phyloP scores from a whole-genome alignment of 2,113 vertebrate genomes.

The Suricata suricatta region DNA sequence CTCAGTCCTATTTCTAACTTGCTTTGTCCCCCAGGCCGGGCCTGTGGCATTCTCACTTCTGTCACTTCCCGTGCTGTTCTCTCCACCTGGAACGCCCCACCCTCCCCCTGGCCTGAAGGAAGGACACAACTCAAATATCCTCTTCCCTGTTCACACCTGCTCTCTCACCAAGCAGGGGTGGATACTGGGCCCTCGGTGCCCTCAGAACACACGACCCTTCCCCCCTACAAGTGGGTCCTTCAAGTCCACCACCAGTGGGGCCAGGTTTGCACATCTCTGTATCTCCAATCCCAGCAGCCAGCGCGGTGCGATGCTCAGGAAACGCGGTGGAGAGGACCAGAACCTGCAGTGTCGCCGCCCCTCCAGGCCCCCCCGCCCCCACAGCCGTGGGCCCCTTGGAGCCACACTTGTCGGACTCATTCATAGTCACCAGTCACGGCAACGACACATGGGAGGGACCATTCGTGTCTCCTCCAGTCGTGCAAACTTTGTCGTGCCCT shows the following conservation, averaged over 20 bases:
- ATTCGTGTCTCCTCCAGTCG: neutral
- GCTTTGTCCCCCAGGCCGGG: neutral
- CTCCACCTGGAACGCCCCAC: neutral
- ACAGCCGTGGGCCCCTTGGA: neutral
- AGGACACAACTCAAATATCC: neutral
- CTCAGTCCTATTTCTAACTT: neutral
- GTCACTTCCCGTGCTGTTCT: neutral
- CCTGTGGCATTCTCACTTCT: neutral
- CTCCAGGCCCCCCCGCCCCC: neutral
- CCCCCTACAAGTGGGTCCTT: no score
- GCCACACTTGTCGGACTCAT: no score
- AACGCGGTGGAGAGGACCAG: neutral
- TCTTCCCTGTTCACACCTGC: neutral
- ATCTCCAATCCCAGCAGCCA: neutral
- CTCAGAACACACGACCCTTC: neutral
- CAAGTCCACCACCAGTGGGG: neutral
- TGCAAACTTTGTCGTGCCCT: neutral
- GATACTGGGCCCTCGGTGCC: neutral
- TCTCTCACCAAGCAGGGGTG: neutral
- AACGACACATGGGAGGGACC: rapidly evolving
- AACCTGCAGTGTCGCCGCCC: neutral
- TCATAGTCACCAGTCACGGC: neutral
- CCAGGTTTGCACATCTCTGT: neutral
- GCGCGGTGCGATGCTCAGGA: rapidly evolving
- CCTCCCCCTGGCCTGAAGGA: neutral